Percentiles rank a stretch among this genome's conserved stretches.
Conservation (phyloP, 2,113 vertebrate genomes). For the Lampris incognitus region DNA sequence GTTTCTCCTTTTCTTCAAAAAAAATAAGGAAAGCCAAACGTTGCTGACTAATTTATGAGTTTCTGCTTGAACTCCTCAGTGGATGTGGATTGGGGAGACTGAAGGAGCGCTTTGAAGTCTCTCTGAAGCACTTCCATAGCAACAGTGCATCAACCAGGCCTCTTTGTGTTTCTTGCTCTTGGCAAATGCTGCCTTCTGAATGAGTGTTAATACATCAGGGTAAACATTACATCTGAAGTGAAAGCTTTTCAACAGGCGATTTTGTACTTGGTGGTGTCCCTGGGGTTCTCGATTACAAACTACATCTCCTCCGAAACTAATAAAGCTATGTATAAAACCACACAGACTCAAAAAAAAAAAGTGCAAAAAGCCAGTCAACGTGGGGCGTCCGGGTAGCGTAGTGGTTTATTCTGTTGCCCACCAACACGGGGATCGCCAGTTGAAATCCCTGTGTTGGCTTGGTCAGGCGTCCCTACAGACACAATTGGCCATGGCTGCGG, state of each 20-base stretch:
- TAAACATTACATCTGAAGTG: constrained; percentile 27
- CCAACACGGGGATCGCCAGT: no score
- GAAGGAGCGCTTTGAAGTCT: constrained; percentile 45
- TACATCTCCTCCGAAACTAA: constrained; percentile 20
- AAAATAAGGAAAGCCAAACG: neutral
- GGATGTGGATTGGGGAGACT: constrained; percentile 13
- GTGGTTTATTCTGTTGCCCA: no score
- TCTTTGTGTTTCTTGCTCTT: constrained; percentile 41
- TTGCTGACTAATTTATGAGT: constrained; percentile 34
- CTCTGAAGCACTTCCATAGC: constrained; percentile 44
- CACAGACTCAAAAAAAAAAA: neutral
- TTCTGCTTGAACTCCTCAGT: constrained; percentile 11
- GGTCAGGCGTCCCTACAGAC: no score
- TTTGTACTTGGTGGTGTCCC: constrained; percentile 32
- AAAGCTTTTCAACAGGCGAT: constrained; percentile 1
- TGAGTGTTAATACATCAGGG: constrained; percentile 16
- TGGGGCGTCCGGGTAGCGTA: no score
- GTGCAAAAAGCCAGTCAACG: constrained; percentile 4
- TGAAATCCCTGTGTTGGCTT: no score
- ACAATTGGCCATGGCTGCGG: no score
- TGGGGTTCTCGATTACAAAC: constrained; percentile 15
- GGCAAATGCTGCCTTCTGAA: constrained; percentile 18
- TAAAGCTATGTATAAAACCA: constrained; percentile 4
- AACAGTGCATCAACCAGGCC: constrained; percentile 44
- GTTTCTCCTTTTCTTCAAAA: neutral